Evolutionary conservation across 2,797 vertebrate species (phyloP).

Genomic region (Oophaga sylvatica): DNA sequence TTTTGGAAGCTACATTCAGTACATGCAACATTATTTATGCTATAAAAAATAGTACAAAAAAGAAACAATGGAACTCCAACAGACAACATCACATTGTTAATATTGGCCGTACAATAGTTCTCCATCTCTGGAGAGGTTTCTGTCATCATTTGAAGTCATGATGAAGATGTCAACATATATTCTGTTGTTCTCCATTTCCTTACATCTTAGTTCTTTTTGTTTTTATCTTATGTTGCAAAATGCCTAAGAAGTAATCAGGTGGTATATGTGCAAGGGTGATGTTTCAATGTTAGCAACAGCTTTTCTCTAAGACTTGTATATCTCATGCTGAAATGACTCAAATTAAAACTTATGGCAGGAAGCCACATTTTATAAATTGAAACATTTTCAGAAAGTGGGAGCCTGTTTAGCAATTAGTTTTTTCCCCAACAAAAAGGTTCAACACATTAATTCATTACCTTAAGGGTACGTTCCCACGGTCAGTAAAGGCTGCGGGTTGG

Average conservation of each 20-base stretch:
- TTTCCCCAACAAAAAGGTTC: constrained; percentile 13
- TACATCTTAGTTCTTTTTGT: not conserved
- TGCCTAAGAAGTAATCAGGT: not conserved
- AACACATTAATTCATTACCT: not conserved
- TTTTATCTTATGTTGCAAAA: constrained; percentile 1
- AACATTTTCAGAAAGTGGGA: constrained; percentile 29
- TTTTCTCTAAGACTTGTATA: not conserved
- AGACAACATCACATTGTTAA: no score
- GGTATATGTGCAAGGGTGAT: constrained; percentile 4
- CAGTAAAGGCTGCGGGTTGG: no score
- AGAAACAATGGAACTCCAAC: no score
- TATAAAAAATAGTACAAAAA: no score
- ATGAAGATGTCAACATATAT: not conserved
- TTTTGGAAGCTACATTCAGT: no score
- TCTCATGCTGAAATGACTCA: constrained; percentile 24
- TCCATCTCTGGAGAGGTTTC: no score
- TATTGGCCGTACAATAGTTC: no score
- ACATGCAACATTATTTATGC: no score
- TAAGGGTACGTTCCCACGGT: no score
- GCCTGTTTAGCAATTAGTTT: constrained; percentile 15
- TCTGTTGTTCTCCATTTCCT: not conserved
- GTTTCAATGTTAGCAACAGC: constrained; percentile 3
- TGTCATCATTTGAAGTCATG: no score
- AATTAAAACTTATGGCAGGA: constrained; percentile 27
- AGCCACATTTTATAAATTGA: constrained; percentile 13